Evolutionary conservation across 2,888 invertebrate species (phyloP), one percentile per base, ranked within the genome.

Genomic region (Lottia gigantea): DNA sequence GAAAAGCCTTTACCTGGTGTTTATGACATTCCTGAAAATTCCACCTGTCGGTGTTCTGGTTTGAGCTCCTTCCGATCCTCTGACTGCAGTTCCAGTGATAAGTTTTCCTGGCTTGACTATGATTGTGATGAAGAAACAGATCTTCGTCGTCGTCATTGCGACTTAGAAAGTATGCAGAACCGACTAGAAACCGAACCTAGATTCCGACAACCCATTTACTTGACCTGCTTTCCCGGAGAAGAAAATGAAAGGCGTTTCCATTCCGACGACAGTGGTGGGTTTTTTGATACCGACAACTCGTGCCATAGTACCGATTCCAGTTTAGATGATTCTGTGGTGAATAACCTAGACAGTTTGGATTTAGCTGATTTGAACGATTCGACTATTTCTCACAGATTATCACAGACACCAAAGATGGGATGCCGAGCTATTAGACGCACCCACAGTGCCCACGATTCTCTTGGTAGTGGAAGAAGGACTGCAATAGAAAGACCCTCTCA

Each of bases 61-160:
- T 23, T 55, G 55, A 55, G 55, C 23, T 55, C 55, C 23, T 55
- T 55, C 23, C 19, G 55, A 55, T 55, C 55, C 12, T 55, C 55
- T 23, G 14, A 55, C 55, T 55, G 55, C 15, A 23, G 23, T 14
- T 55, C 55, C 19, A 55, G 55, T 23, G 55, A 55, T 23, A 55
- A 55, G 55, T 55, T 55, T 55, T 55, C 55, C 11, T 55, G 55
- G 55, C 19, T 55, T 6, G 55, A 55, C 14, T 55, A 55, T 14
- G 55, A 55, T 23, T 55, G 55, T 55, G 55, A 55, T 55, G 55
- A 55, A 55, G 55, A 55, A 23, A 55, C 11, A 11, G 55, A 55
- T 23, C 23, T 55, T 2, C 19, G 55, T 12, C 19, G 55, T 23
- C 55, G 55, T 0, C 55, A 55, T 55, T 19, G 8, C 19, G 55